A percentile compares a stretch with the other conserved stretches of the same genome.
Evolutionary conservation across 2,797 vertebrate species (phyloP).

Genomic region (Coendou prehensilis): DNA sequence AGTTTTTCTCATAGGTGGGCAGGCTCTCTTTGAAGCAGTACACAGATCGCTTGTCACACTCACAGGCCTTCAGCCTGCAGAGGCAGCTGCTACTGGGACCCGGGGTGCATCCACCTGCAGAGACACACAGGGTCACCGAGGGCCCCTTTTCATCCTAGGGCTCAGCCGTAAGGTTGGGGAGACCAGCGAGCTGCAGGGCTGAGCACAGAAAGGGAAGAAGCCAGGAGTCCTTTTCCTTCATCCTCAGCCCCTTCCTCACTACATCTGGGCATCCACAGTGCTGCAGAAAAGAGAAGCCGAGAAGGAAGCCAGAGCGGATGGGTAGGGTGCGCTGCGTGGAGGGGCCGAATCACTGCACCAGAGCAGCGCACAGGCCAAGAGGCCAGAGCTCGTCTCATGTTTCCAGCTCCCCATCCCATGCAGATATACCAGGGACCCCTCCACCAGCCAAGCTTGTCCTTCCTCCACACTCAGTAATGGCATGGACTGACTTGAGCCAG

Average conservation of each 20-base stretch:
- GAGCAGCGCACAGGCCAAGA: neutral
- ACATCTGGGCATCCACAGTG: neutral
- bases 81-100: conserved; percentile 17
- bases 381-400: neutral
- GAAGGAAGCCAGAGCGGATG: neutral
- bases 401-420: neutral
- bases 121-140: conserved; percentile 24
- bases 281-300: neutral
- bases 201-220: neutral
- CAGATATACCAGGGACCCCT: neutral
- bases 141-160: neutral
- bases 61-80: conserved; percentile 69
- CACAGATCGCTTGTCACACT: conserved; percentile 72
- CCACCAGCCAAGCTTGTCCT: neutral
- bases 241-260: neutral
- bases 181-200: neutral
- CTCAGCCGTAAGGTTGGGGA: neutral
- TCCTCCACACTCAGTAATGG: neutral
- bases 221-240: neutral
- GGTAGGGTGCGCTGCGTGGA: neutral
- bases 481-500: neutral
- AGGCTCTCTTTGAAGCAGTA: conserved; percentile 78
- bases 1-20: conserved; percentile 75
- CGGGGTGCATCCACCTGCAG: conserved; percentile 51
- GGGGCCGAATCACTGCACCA: neutral